phyloP scores from a whole-genome alignment of 2,888 invertebrate species.

The Elmis aenea region DNA sequence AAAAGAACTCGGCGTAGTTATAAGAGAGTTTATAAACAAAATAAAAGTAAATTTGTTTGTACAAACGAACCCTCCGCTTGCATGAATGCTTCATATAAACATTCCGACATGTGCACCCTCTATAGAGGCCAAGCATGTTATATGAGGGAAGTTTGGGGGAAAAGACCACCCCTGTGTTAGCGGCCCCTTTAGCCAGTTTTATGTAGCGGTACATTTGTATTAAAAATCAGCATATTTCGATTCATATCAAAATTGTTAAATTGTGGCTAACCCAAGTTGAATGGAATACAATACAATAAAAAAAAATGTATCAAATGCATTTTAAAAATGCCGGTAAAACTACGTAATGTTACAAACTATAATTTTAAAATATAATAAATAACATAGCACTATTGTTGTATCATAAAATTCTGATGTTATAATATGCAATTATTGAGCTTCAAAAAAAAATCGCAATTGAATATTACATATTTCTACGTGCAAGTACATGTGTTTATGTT shows the following conservation, averaged over 20 bases:
- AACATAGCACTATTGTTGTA: no score
- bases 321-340: no score
- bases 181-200: conserved; percentile 11
- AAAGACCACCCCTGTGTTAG: conserved; percentile 13
- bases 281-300: no score
- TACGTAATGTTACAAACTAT: no score
- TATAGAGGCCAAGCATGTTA: conserved; percentile 13
- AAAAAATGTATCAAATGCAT: no score
- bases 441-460: no score
- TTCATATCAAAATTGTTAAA: conserved; percentile 3
- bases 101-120: conserved; percentile 20
- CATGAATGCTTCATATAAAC: conserved; percentile 22
- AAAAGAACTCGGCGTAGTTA: conserved; percentile 2
- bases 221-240: conserved; percentile 8
- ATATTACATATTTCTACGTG: no score
- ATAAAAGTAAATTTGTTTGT: conserved; percentile 22
- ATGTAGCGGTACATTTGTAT: neutral
- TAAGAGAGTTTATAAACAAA: conserved; percentile 17
- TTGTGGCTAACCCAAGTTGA: no score
- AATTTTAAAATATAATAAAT: no score
- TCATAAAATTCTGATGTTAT: no score
- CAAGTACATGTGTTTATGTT: no score
- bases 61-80: conserved; percentile 20
- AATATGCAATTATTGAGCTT: no score
- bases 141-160: conserved; percentile 11